Conservation (phyloP, 2,113 vertebrate species). For the Acrocephalus arundinaceus region DNA sequence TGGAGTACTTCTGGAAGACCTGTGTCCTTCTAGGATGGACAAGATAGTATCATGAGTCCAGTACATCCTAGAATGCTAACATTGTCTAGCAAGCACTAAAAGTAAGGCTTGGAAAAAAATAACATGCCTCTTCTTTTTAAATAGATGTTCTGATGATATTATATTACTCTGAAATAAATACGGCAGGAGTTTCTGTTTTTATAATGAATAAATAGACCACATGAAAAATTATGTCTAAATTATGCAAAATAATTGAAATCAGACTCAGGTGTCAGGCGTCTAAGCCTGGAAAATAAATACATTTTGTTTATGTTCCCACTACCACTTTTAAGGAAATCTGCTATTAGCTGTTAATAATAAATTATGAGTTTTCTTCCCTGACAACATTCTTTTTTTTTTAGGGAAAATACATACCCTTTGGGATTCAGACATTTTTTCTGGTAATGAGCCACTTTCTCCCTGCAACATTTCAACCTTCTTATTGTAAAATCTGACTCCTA, state of each 20-base stretch:
- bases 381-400: background rate
- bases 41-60: background rate
- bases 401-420: slow-evolving; percentile 1
- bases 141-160: background rate
- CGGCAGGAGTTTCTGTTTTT: background rate
- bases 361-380: background rate
- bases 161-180: background rate
- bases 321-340: background rate
- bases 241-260: background rate
- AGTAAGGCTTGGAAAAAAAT: background rate
- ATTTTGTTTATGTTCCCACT: background rate
- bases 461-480: slow-evolving; percentile 46
- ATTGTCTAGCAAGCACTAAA: background rate
- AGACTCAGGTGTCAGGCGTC: background rate
- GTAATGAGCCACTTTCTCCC: slow-evolving; percentile 46
- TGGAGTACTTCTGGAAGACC: background rate
- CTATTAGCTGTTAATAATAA: background rate
- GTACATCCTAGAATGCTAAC: background rate
- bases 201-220: background rate
- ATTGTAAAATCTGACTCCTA: slow-evolving; percentile 51
- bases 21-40: background rate
- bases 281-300: background rate
- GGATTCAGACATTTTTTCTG: slow-evolving; percentile 12
- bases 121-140: background rate
- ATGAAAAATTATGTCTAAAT: background rate